Conservation (phyloP, 2,797 vertebrate species). For the Coracias cyanogaster region DNA sequence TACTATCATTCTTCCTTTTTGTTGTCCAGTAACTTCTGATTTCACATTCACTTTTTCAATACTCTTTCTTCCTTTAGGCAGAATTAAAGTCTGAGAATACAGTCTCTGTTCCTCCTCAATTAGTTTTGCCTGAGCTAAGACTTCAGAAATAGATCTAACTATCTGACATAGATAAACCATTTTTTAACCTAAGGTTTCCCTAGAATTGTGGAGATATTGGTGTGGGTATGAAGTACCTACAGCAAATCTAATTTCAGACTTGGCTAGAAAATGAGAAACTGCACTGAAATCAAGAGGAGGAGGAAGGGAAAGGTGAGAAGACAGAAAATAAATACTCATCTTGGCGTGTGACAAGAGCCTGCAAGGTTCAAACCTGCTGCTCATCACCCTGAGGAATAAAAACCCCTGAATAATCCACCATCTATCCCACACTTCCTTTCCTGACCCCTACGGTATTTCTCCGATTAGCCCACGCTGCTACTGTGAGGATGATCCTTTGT, state of each 20-base stretch:
- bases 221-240: not conserved
- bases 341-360: not conserved
- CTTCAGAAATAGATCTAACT: constrained; percentile 11
- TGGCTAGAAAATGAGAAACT: constrained; percentile 7
- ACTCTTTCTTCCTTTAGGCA: constrained; percentile 31
- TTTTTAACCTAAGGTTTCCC: constrained; percentile 27
- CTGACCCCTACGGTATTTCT: not conserved
- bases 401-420: not conserved
- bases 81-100: constrained; percentile 2
- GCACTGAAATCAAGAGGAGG: constrained; percentile 4
- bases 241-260: constrained; percentile 32
- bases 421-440: not conserved
- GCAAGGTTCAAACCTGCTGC: not conserved
- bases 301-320: constrained; percentile 5
- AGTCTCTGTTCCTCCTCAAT: constrained; percentile 1
- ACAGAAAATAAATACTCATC: not conserved
- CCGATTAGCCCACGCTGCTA: not conserved
- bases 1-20: constrained; percentile 21
- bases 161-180: not conserved
- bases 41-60: constrained; percentile 35
- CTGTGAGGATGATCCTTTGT: not conserved
- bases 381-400: not conserved
- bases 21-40: constrained; percentile 30
- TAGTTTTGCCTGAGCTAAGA: constrained; percentile 2
- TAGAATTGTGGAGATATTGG: not conserved